phyloP scores from a whole-genome alignment of 2,888 invertebrate genomes.

The Caenorhabditis doughertyi region DNA sequence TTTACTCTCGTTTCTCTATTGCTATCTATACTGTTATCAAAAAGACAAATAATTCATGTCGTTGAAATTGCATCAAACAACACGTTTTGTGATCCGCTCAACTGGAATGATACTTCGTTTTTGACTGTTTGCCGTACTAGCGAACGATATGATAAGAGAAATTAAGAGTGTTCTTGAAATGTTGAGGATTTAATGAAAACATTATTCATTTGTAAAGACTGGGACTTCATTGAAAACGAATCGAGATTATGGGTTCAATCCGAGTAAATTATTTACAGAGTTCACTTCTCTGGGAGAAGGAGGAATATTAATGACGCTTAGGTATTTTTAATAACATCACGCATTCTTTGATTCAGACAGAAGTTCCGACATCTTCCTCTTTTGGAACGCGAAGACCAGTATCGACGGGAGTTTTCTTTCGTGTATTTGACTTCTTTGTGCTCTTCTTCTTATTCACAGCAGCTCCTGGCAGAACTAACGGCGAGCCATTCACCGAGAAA shows the following conservation, averaged over 20 bases:
- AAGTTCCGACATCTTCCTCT: constrained; percentile 14
- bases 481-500: constrained; percentile 52
- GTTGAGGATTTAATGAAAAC: not conserved
- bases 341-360: constrained; percentile 11
- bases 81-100: constrained; percentile 5
- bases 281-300: not conserved
- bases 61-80: constrained; percentile 30
- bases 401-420: not conserved
- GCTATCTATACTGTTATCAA: too few species aligned
- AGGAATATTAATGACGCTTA: not conserved
- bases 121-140: too few species aligned
- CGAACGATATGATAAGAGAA: constrained; percentile 31
- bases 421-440: not conserved
- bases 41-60: constrained; percentile 19
- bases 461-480: constrained; percentile 16
- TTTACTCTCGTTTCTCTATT: not conserved
- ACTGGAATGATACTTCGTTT: too few species aligned
- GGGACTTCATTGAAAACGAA: not conserved
- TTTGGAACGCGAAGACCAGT: constrained; percentile 20
- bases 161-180: not conserved
- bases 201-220: not conserved
- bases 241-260: not conserved
- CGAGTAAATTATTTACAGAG: not conserved
- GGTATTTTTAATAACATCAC: not conserved
- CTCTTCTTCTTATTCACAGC: constrained; percentile 1